Percentiles rank a stretch among this genome's conserved stretches.
These are phyloP conservation scores for Pica pica DNA, from an alignment of 2,113 vertebrate genomes.

Conservation along the genomic window DNA sequence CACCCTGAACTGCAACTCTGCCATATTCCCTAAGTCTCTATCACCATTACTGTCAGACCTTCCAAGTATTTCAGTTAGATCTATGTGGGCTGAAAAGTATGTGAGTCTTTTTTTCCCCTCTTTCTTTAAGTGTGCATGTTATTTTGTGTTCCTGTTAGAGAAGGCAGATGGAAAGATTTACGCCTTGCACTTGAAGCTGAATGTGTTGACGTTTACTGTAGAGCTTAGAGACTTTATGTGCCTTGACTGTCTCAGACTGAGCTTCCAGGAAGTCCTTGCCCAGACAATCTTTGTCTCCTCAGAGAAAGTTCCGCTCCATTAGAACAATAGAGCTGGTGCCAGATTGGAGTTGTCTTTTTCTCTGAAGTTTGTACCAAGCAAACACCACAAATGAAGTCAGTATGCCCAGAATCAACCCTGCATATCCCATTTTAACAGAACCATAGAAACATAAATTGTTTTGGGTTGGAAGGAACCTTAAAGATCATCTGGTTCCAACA, in stretches of 20 bases:
- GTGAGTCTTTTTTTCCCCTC: background rate
- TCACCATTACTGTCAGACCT: background rate
- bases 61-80: background rate
- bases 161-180: conserved; percentile 15
- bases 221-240: background rate
- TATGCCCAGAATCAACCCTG: background rate
- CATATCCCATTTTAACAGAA: background rate
- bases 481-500: background rate
- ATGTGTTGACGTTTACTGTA: background rate
- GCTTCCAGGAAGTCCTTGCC: background rate
- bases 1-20: background rate
- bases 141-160: background rate
- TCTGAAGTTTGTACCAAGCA: background rate
- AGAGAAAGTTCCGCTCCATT: background rate
- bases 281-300: background rate
- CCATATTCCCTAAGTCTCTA: background rate
- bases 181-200: background rate
- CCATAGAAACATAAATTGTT: background rate
- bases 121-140: background rate
- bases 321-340: background rate
- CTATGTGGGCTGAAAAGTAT: background rate
- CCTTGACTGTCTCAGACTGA: background rate
- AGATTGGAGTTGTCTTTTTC: background rate
- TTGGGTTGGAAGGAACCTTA: background rate
- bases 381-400: background rate